A percentile compares a stretch with the other conserved stretches of the same genome.
Conservation (phyloP, 2,113 vertebrate genomes). For the Abramis brama region DNA sequence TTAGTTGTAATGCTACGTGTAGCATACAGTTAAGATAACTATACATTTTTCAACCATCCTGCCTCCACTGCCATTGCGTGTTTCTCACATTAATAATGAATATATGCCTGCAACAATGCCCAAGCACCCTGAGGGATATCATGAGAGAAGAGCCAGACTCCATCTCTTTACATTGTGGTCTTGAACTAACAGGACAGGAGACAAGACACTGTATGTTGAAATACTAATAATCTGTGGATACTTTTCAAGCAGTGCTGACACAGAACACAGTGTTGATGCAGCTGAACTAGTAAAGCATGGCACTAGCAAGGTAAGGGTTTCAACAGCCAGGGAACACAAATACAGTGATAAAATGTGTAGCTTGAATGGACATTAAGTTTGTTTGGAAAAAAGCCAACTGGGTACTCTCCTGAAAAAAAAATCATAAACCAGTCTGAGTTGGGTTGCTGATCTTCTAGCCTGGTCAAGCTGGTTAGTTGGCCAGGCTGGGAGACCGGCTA, state of each 20-base stretch:
- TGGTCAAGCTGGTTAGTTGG: background rate
- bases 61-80: background rate
- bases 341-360: background rate
- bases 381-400: background rate
- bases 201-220: background rate
- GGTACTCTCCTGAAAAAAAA: background rate
- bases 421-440: too few relatives aligned
- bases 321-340: background rate
- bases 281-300: background rate
- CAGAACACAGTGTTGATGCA: background rate
- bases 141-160: background rate
- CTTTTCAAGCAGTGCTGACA: background rate
- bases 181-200: background rate
- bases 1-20: background rate
- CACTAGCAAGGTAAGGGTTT: background rate
- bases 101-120: constrained; percentile 3
- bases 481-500: background rate
- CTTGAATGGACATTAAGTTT: background rate
- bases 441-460: background rate
- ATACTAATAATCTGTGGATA: background rate
- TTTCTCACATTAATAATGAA: constrained; percentile 28
- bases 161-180: background rate
- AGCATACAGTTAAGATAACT: background rate
- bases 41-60: background rate
- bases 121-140: background rate